Evolutionary conservation across 2,888 invertebrate genomes (phyloP).

Genomic region (Drymonia ruficornis): DNA sequence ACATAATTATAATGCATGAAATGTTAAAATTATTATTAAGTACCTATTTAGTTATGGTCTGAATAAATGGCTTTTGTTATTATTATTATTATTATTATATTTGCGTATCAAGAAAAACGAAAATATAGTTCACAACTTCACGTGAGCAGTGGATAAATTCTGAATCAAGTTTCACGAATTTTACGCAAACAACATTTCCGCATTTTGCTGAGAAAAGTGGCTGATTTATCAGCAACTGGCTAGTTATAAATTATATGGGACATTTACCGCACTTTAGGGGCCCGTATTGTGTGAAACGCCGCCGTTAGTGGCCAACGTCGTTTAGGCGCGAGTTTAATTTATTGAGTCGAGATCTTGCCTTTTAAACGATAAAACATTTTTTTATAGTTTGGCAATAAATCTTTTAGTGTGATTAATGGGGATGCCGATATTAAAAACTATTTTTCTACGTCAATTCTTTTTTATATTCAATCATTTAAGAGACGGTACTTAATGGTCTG

Average conservation of each 20-base stretch:
- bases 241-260: constrained; percentile 8
- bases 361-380: constrained; percentile 3
- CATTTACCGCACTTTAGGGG: constrained; percentile 6
- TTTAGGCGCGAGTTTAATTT: constrained; percentile 5
- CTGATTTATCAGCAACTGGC: constrained; percentile 4
- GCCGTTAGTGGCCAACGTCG: constrained; percentile 3
- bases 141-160: too few relatives aligned
- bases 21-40: too few relatives aligned
- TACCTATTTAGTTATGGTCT: too few relatives aligned
- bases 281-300: constrained; percentile 7
- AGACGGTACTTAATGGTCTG: neutral
- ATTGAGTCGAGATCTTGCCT: constrained; percentile 3
- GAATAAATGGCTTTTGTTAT: too few relatives aligned
- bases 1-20: too few relatives aligned
- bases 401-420: constrained; percentile 5
- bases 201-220: constrained; percentile 1
- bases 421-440: constrained; percentile 3
- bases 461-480: neutral
- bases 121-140: too few relatives aligned
- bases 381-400: constrained; percentile 4
- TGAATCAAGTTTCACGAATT: too few relatives aligned
- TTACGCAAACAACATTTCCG: neutral
- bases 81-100: too few relatives aligned
- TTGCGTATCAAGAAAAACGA: too few relatives aligned
- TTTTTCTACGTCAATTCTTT: neutral